Conservation (phyloP, 2,888 invertebrate species). For the Netelia melanura region DNA sequence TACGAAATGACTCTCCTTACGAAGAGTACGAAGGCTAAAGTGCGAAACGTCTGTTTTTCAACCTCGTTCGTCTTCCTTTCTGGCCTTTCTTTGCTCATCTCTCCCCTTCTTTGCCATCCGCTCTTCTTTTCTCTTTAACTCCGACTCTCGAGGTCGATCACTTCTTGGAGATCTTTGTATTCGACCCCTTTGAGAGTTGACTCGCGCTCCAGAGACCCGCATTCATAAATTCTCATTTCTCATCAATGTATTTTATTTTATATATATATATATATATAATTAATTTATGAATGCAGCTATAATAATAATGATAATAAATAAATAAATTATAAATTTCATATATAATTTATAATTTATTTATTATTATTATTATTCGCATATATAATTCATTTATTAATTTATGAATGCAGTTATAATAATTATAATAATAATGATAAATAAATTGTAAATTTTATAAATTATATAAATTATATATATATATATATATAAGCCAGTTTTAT, state of each 20-base stretch:
- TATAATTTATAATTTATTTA: no score
- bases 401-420: no score
- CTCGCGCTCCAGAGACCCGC: constrained; percentile 21
- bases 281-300: no score
- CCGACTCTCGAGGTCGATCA: constrained; percentile 50
- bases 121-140: constrained; percentile 21
- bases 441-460: no score
- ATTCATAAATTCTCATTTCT: not conserved
- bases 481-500: no score
- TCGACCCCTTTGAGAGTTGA: constrained; percentile 24
- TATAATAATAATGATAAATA: no score
- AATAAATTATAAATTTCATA: no score
- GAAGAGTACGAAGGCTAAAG: not conserved
- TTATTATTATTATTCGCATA: no score
- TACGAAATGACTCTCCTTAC: not conserved
- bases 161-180: constrained; percentile 51
- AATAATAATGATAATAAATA: no score
- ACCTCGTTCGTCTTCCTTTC: not conserved
- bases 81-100: constrained; percentile 3
- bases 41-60: constrained; percentile 42
- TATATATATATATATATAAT: not conserved
- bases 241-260: no score
- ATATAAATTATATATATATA: no score
- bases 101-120: not conserved
- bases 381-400: not conserved